Evolutionary conservation across 2,888 invertebrate genomes (phyloP).

Genomic region (Eupithecia centaureata): DNA sequence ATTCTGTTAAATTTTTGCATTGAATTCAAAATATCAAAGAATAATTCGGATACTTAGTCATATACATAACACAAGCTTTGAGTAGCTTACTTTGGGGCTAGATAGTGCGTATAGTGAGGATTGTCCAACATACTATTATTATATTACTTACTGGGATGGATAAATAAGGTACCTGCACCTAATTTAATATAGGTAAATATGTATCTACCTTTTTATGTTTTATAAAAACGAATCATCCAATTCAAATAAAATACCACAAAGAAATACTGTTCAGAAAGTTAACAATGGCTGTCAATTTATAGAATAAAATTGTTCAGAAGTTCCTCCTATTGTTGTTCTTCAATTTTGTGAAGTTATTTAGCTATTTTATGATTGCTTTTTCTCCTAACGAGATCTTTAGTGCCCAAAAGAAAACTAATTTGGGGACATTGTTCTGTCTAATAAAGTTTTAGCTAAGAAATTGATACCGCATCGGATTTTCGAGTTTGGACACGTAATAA

Average conservation of each 20-base stretch:
- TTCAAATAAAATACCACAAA: not conserved
- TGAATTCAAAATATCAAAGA: not conserved
- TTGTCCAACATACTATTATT: too few relatives aligned
- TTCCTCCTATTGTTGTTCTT: constrained; percentile 29
- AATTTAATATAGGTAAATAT: too few relatives aligned
- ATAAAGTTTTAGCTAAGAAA: constrained; percentile 12
- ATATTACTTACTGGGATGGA: not conserved
- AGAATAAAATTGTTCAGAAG: constrained; percentile 32
- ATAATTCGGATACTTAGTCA: too few relatives aligned
- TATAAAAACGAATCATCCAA: not conserved
- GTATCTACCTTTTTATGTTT: too few relatives aligned
- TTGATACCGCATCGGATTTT: constrained; percentile 16
- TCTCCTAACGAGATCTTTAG: constrained; percentile 29
- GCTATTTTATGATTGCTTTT: constrained; percentile 36
- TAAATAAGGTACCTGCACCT: too few relatives aligned
- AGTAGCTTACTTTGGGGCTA: too few relatives aligned
- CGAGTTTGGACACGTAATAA: constrained; percentile 11
- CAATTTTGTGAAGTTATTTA: constrained; percentile 30
- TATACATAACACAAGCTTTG: too few relatives aligned
- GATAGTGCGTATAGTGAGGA: too few relatives aligned
- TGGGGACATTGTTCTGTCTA: constrained; percentile 29
- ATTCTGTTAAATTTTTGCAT: not conserved
- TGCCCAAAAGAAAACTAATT: constrained; percentile 36
- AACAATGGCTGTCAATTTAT: constrained; percentile 27
- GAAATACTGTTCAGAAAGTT: constrained; percentile 3